Conservation (phyloP, 2,113 vertebrate genomes). For the Corydoras sp. region DNA sequence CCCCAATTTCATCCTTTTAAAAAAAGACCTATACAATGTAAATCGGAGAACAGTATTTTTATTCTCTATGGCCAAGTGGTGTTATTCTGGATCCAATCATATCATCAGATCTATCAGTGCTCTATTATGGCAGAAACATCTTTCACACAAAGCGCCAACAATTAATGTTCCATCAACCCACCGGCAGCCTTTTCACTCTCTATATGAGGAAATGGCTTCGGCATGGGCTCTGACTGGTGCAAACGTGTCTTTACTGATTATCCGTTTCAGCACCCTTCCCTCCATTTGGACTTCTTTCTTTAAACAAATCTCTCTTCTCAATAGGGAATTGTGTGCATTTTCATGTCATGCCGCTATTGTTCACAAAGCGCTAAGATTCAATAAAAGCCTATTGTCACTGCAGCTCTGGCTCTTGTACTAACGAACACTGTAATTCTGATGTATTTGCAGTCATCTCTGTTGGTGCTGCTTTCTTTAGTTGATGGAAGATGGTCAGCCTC, state of each 20-base stretch:
- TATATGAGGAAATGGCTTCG: constrained; percentile 38
- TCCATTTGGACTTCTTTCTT: constrained; percentile 42
- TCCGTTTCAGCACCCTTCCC: constrained; percentile 33
- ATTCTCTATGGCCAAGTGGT: constrained; percentile 28
- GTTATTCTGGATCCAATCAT: constrained; percentile 27
- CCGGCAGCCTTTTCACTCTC: constrained; percentile 36
- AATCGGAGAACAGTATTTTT: constrained; percentile 21
- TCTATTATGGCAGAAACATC: constrained; percentile 45
- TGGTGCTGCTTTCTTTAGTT: constrained; percentile 30
- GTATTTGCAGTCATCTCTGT: constrained; percentile 29
- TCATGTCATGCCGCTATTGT: constrained; percentile 38
- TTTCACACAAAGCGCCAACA: constrained; percentile 41
- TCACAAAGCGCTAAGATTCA: constrained; percentile 36
- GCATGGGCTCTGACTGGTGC: constrained; percentile 35
- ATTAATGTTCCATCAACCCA: constrained; percentile 40
- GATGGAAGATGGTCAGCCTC: neutral
- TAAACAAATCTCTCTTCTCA: constrained; percentile 44
- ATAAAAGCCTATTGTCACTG: constrained; percentile 39
- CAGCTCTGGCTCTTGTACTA: constrained; percentile 34
- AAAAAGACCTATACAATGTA: too few species aligned
- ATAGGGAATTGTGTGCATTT: constrained; percentile 41
- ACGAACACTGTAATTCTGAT: constrained; percentile 31
- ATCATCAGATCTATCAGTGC: constrained; percentile 42
- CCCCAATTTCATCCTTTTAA: too few species aligned
- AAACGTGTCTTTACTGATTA: constrained; percentile 35